These are phyloP conservation scores for Pipistrellus kuhlii DNA, from an alignment of 2,797 vertebrate genomes.

Conservation along the genomic window DNA sequence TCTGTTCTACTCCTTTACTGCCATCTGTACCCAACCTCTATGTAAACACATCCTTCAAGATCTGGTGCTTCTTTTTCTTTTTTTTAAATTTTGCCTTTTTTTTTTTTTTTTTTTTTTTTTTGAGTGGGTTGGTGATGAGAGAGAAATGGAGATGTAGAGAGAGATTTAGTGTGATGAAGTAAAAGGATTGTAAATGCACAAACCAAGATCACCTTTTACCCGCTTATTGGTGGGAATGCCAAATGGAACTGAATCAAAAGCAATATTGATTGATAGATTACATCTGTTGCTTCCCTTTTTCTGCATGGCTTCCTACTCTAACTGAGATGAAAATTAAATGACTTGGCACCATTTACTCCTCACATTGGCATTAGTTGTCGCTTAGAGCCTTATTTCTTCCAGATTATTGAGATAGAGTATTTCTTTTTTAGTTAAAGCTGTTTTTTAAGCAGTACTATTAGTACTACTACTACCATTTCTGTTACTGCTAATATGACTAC, in stretches of 20 bases:
- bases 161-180: background rate
- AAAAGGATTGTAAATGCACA: background rate
- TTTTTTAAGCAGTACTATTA: background rate
- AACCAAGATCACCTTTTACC: background rate
- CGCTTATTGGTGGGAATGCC: conserved; percentile 12
- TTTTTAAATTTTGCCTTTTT: background rate
- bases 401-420: background rate
- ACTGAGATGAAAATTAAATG: conserved; percentile 55
- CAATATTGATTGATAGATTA: background rate
- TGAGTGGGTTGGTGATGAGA: background rate
- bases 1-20: background rate
- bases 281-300: background rate
- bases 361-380: background rate
- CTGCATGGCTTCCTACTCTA: background rate
- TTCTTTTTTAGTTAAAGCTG: conserved; percentile 14
- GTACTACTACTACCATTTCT: background rate
- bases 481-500: background rate
- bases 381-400: conserved; percentile 9
- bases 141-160: background rate
- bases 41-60: background rate
- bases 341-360: background rate
- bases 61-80: background rate
- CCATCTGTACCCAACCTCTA: background rate
- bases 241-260: conserved; percentile 38
- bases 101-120: background rate